These are phyloP conservation scores for Amblyteles armatorius DNA, from an alignment of 2,888 invertebrate genomes.

Conservation along the genomic window DNA sequence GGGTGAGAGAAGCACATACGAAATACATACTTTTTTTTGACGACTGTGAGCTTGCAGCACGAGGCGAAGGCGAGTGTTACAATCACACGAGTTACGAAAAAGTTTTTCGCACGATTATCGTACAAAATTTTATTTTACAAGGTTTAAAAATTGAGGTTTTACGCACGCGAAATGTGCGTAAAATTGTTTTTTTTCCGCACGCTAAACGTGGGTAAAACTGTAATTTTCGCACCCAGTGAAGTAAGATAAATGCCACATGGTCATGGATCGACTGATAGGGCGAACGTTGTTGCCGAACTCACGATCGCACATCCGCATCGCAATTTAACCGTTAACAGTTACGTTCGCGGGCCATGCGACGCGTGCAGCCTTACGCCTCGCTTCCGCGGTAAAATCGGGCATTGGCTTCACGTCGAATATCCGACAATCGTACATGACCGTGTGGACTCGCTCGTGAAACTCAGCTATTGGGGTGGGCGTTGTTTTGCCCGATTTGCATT, in stretches of 20 bases:
- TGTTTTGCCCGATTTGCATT: conserved; percentile 19
- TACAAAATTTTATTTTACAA: no score
- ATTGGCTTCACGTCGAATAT: conserved; percentile 19
- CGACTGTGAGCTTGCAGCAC: no score
- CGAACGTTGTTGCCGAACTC: conserved; percentile 52
- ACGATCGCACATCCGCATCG: conserved; percentile 20
- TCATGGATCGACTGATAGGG: conserved; percentile 24
- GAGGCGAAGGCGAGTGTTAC: no score
- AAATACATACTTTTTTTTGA: no score
- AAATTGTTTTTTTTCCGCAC: no score
- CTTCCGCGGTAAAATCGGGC: conserved; percentile 9
- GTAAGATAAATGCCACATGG: not conserved
- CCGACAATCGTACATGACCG: conserved; percentile 39
- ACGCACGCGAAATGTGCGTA: no score
- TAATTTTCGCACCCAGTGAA: not conserved
- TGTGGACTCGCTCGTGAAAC: conserved; percentile 29
- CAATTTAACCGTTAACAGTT: conserved; percentile 54
- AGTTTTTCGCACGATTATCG: no score
- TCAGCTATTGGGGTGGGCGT: not conserved
- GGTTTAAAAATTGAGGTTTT: no score
- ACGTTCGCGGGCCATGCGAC: conserved; percentile 57
- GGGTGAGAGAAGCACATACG: conserved; percentile 71
- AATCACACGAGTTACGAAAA: no score
- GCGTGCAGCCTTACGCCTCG: conserved; percentile 17
- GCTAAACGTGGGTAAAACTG: no score